phyloP scores from a whole-genome alignment of 2,888 invertebrate species.

The Stenurella melanura region DNA sequence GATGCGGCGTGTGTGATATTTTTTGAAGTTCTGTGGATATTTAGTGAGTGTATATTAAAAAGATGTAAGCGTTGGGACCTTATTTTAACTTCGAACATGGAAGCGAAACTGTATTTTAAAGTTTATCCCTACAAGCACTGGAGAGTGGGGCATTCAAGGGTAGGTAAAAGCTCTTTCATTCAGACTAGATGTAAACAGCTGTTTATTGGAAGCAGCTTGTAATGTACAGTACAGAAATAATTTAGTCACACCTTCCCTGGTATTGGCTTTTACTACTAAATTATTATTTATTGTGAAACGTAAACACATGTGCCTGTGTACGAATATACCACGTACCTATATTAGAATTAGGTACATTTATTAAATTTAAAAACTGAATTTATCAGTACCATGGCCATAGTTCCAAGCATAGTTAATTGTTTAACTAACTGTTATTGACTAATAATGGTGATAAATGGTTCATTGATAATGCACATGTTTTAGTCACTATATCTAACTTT shows the following conservation, averaged over 20 bases:
- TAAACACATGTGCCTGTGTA: no score
- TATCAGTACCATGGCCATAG: no score
- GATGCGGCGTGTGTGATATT: not conserved
- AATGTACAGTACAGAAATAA: not conserved
- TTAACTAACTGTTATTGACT: no score
- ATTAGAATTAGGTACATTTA: no score
- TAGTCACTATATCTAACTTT: no score
- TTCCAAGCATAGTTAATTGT: no score
- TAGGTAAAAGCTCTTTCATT: conserved; percentile 22
- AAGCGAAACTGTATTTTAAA: conserved; percentile 48
- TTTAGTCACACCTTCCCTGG: not conserved
- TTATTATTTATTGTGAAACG: no score
- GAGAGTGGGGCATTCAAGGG: conserved; percentile 44
- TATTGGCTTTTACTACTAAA: no score
- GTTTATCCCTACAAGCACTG: conserved; percentile 48
- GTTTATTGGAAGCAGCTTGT: not conserved
- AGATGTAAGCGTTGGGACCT: conserved; percentile 20
- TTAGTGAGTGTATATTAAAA: conserved; percentile 18
- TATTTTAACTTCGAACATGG: conserved; percentile 35
- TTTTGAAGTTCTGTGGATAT: conserved; percentile 7
- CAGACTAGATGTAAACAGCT: not conserved
- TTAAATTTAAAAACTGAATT: no score
- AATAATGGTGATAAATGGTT: no score
- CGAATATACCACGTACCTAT: no score
- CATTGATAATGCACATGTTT: no score